These are phyloP conservation scores for Thyatira batis DNA, from an alignment of 2,888 invertebrate genomes.

Conservation along the genomic window DNA sequence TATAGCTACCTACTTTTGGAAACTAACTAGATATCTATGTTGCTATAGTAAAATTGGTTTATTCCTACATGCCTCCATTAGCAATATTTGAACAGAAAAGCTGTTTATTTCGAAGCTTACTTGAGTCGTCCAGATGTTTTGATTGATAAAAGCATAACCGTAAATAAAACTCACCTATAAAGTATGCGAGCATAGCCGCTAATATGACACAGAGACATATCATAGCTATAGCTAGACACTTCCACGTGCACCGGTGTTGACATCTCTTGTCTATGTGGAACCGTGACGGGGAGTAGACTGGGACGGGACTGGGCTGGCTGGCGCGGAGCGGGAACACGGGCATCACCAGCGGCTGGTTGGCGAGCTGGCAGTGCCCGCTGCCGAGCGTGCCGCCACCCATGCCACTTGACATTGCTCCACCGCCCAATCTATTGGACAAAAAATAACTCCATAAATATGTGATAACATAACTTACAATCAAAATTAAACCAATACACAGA, in stretches of 20 bases:
- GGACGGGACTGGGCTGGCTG: constrained; percentile 90
- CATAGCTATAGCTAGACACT: constrained; percentile 96
- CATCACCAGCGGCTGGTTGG: constrained; percentile 91
- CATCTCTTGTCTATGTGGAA: constrained; percentile 97
- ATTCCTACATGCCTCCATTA: no score
- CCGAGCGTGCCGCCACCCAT: constrained; percentile 85
- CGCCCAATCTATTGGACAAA: constrained; percentile 72
- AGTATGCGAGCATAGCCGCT: constrained; percentile 96
- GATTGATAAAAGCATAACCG: not conserved
- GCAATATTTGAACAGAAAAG: no score
- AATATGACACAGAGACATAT: constrained; percentile 94
- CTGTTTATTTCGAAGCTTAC: no score
- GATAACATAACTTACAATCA: not conserved
- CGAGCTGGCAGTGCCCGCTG: constrained; percentile 86
- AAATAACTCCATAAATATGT: constrained; percentile 10
- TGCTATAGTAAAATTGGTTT: not conserved
- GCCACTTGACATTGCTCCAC: constrained; percentile 79
- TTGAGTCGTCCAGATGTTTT: not conserved
- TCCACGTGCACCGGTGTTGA: constrained; percentile 97
- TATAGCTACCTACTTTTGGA: not conserved
- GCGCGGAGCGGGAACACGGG: constrained; percentile 93
- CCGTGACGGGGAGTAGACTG: constrained; percentile 92
- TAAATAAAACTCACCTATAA: constrained; percentile 93
- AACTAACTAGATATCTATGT: not conserved
- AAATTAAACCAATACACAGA: not conserved